Evolutionary conservation across 2,797 vertebrate species (phyloP).

Genomic region (Acomys russatus): DNA sequence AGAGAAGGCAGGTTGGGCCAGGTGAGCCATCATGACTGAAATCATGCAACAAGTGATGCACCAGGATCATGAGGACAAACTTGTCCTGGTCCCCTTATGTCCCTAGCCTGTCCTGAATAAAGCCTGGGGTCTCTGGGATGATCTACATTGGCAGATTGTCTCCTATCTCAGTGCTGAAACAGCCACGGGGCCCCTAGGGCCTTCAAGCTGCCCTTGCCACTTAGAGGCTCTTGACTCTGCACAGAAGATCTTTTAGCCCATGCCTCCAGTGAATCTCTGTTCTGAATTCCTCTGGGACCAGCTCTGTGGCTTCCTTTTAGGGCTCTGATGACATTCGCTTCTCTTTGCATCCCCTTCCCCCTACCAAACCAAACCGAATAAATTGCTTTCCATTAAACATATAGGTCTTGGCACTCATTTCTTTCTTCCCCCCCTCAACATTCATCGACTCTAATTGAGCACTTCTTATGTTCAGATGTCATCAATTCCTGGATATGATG

Average conservation of each 20-base stretch:
- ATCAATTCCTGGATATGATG: conserved; percentile 15
- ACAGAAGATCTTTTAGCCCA: not conserved
- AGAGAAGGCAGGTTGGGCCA: not conserved
- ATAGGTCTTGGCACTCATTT: conserved; percentile 43
- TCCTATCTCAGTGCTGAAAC: not conserved
- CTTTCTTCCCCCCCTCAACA: conserved; percentile 47
- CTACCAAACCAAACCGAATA: not conserved
- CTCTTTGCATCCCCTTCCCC: not conserved
- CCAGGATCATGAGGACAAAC: not conserved
- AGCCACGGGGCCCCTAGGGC: not conserved
- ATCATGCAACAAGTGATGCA: not conserved
- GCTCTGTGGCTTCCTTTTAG: not conserved
- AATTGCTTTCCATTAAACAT: conserved; percentile 41
- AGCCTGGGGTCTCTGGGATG: rapidly evolving
- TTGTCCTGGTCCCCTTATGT: not conserved
- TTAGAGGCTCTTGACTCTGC: not conserved
- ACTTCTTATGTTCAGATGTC: conserved; percentile 54
- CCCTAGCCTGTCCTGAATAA: not conserved
- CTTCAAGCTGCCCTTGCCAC: not conserved
- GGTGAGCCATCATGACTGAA: not conserved
- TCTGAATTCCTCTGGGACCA: not conserved
- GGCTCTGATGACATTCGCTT: not conserved
- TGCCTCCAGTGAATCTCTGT: rapidly evolving
- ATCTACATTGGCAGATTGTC: not conserved
- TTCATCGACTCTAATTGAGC: conserved; percentile 58